Evolutionary conservation across 1,140 invertebrate genomes (phyloP).

Genomic region (Drosophila quadrilineata): DNA sequence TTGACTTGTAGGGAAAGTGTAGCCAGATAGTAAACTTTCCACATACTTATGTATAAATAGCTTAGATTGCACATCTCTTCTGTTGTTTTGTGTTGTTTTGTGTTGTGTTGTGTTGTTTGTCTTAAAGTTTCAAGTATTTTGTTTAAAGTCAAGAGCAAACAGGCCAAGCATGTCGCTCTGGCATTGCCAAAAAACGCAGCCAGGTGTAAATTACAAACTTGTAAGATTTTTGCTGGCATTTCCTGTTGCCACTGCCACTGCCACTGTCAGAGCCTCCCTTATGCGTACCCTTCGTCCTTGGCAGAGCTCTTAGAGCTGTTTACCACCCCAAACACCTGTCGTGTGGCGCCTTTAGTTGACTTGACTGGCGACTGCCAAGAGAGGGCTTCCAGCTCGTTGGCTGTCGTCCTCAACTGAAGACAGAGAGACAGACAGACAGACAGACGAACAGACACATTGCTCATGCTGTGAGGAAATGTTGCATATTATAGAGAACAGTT

Average conservation of each 20-base stretch:
- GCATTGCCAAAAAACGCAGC: conserved; percentile 50
- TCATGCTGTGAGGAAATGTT: conserved; percentile 1
- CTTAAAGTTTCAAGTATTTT: conserved; percentile 33
- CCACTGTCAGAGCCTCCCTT: background rate
- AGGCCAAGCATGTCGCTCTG: conserved; percentile 4
- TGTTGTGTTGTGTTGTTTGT: background rate
- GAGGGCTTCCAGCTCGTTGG: conserved; percentile 16
- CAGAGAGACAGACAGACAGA: too few species aligned
- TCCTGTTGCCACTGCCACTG: conserved; percentile 23
- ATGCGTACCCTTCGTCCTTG: background rate
- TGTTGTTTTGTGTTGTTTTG: background rate
- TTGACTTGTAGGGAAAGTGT: too few species aligned
- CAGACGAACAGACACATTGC: too few species aligned
- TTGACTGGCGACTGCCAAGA: conserved; percentile 5
- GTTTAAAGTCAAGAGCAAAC: conserved; percentile 28
- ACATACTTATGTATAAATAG: background rate
- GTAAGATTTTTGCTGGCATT: conserved; percentile 64
- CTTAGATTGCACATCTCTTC: background rate
- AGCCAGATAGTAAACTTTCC: too few species aligned
- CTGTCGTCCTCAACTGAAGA: conserved; percentile 18
- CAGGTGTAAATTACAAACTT: conserved; percentile 78
- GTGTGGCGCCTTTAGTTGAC: background rate
- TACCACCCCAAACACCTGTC: background rate
- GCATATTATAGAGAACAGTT: background rate
- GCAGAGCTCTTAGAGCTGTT: background rate